phyloP scores from a whole-genome alignment of 2,113 vertebrate genomes.

The Ramphastos sulfuratus region DNA sequence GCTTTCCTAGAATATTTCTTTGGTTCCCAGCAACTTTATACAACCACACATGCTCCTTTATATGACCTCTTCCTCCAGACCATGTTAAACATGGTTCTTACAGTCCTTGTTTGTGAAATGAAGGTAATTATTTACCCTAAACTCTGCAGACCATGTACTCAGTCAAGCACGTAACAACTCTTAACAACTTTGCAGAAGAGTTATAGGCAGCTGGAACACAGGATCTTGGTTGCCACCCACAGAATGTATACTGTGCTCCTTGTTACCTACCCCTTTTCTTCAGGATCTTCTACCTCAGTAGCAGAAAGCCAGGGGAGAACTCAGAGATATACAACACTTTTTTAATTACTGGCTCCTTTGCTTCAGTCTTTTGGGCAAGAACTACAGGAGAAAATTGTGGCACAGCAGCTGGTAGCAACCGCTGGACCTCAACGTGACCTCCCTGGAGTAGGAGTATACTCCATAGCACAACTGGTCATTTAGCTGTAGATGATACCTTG shows the following conservation, averaged over 20 bases:
- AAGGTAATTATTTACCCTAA: background rate
- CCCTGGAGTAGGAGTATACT: background rate
- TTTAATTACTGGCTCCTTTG: background rate
- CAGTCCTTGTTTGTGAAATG: background rate
- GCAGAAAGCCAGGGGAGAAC: background rate
- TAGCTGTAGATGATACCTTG: background rate
- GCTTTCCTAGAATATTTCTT: background rate
- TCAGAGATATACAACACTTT: background rate
- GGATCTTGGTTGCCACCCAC: background rate
- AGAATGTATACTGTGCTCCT: background rate
- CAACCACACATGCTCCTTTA: background rate
- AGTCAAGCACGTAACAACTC: background rate
- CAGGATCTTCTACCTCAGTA: background rate
- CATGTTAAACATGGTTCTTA: background rate
- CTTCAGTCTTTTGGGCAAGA: background rate
- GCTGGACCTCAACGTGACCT: background rate
- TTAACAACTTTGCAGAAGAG: background rate
- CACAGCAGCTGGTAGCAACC: background rate
- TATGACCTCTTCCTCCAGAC: background rate
- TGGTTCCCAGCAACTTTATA: background rate
- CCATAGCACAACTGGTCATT: background rate
- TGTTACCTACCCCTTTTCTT: background rate
- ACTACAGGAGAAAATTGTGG: background rate
- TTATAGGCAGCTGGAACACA: background rate
- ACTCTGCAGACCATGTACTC: background rate